Evolutionary conservation across 2,888 invertebrate genomes (phyloP), one percentile per base, ranked within the genome.

Genomic region (Agonum fuliginosum): DNA sequence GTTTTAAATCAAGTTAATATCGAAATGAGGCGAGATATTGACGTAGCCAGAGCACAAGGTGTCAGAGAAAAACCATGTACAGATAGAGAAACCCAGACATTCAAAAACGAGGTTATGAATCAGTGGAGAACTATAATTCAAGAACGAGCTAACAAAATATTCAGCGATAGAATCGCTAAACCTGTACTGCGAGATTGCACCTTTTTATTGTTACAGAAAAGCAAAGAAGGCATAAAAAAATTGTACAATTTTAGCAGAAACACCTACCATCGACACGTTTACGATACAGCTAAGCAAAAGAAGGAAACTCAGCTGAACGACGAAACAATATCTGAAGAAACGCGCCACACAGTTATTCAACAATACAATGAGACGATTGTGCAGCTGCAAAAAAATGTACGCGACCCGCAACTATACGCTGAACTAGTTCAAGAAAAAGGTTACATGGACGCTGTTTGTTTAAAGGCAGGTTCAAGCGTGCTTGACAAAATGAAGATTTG

Each of bases 371-470:
- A 79, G 20, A 43, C 78, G 6, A 17, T 80, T 14, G 12, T 62
- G 12, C 67, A 74, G 43, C 65, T 80, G 17, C 22, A 75, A 34
- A 10, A 62, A 22, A 79, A 72, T 19, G 75, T 65, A 10, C 78
- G 67, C 69, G 74, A 79, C 78, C 65, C 74, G 3, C 65, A 80
- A 22, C 24, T 80, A 19, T 73, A 78, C 10, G 78, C 79, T n/a
- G 77, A 69, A 58, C 48, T 80, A 27, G 58, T 79, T 6, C 8
- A 24, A n/a, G 78, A 79, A 67, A 76, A 78, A 24, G 58, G 62
- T 37, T 71, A 70, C 34, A 78, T 79, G 73, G 76, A 79, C 65
- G 12, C 65, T 2, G 62, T 70, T n/a, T 76, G 79, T 43, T 37
- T 79, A 0, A 14, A 69, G 27, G 72, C 67, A 27, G 70, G 43